Conservation (phyloP, 2,888 invertebrate species). For the Merodon equestris region DNA sequence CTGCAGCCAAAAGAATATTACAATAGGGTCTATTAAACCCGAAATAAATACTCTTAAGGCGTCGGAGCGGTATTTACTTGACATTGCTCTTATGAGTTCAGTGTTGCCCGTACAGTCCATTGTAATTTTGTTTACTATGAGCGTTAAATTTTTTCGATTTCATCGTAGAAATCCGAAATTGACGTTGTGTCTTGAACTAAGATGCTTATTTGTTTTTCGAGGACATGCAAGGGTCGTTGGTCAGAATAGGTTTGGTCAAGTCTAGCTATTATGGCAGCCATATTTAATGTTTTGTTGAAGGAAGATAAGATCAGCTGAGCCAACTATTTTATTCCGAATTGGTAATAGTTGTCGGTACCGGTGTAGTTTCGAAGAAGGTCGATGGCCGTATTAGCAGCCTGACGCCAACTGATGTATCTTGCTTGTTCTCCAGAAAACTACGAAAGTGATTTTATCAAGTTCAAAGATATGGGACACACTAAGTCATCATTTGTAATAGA, state of each 20-base stretch:
- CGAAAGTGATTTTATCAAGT: conserved; percentile 1
- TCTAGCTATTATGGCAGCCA: conserved; percentile 17
- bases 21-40: conserved; percentile 4
- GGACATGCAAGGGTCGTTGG: conserved; percentile 1
- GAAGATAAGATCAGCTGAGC: conserved; percentile 16
- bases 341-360: conserved; percentile 16
- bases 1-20: conserved; percentile 7
- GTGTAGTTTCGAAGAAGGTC: conserved; percentile 7
- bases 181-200: conserved; percentile 6
- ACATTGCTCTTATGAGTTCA: background rate
- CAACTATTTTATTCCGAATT: conserved; percentile 24
- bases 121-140: conserved; percentile 11
- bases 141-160: conserved; percentile 1
- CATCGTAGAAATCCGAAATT: conserved; percentile 6
- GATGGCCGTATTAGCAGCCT: conserved; percentile 12
- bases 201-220: conserved; percentile 14
- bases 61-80: conserved; percentile 8
- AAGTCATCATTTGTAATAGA: too few species aligned
- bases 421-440: conserved; percentile 8
- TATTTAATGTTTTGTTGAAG: conserved; percentile 19
- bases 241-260: conserved; percentile 1
- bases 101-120: conserved; percentile 9
- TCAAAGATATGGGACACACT: background rate
- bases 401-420: conserved; percentile 9
- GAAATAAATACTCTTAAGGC: conserved; percentile 11